Evolutionary conservation across 2,888 invertebrate genomes (phyloP), one percentile per base, ranked within the genome.

Genomic region (Leptopilina syphax): DNA sequence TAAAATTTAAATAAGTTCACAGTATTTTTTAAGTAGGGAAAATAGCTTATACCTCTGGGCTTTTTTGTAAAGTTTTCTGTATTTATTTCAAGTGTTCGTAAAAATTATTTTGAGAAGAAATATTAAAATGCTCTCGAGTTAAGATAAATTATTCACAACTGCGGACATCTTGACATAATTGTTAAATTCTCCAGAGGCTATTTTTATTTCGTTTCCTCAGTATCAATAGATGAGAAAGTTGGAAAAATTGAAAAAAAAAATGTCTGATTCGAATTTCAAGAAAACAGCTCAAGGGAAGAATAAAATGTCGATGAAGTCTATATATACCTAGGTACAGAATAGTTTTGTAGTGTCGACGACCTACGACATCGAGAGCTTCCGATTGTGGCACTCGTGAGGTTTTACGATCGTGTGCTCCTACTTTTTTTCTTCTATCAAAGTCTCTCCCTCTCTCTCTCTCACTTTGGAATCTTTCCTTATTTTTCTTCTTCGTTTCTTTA

Each of bases 351-450:
- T 82, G 81, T 85, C 66, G 60, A 76, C 82, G 80, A 83, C 78
- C 68, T 68, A 78, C 78, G 86, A 88, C 88, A 89, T 87, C 86
- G 87, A 88, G 88, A 87, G 88, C 85, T 89, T 90, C 89, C 89
- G 89, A 90, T 89, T 89, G 88, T 88, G 83, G 85, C 85, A 85
- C 84, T 87, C 86, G 85, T 86, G 84, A 87, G 85, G 86, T 87
- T 89, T 88, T 86, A 89, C 88, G 85, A 89, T 88, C 87, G 88
- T 89, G 89, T 89, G 86, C 85, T 87, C 84, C 88, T 85, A 88
- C 87, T 88, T 87, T 85, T 81, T 81, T 34, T 34, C 34, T 34
- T 82, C 88, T 87, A 86, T 89, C 89, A 89, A 89, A 89, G 88
- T 88, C 88, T 7, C 44, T 41, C 41, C 6, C 41, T 41, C 41